Percentiles rank a stretch among this genome's conserved stretches.
Conservation (phyloP, 1,140 invertebrate genomes). For the Lerema accius region DNA sequence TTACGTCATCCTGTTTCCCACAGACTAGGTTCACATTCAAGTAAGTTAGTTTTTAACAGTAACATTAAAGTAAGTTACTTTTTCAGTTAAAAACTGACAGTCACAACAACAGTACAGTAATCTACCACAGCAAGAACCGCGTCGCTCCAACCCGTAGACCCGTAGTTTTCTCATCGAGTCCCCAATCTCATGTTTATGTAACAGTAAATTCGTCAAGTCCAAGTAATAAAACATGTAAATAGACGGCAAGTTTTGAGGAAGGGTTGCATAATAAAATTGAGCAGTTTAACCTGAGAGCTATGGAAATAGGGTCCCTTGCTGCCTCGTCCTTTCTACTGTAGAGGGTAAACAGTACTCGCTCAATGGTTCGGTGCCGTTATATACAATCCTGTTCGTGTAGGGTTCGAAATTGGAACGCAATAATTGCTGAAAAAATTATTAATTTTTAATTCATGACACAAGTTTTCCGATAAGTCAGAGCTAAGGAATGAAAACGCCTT, state of each 20-base stretch:
- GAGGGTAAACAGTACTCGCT: conserved; percentile 1
- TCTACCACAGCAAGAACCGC: not conserved
- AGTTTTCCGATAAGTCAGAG: too few relatives aligned
- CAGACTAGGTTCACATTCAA: too few relatives aligned
- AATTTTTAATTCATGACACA: too few relatives aligned
- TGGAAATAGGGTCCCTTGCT: conserved; percentile 24
- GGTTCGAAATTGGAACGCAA: too few relatives aligned
- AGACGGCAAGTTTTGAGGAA: conserved; percentile 32
- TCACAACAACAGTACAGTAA: not conserved
- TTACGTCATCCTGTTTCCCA: too few relatives aligned
- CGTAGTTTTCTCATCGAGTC: conserved; percentile 3
- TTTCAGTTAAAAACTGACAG: too few relatives aligned
- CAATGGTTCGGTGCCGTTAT: conserved; percentile 9
- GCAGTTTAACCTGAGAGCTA: conserved; percentile 44
- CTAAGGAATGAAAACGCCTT: too few relatives aligned
- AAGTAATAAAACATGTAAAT: conserved; percentile 46
- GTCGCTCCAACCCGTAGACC: not conserved
- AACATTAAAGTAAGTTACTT: too few relatives aligned
- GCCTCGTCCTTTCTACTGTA: conserved; percentile 10
- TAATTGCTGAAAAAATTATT: too few relatives aligned
- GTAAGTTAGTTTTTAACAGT: too few relatives aligned
- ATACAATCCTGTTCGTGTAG: too few relatives aligned
- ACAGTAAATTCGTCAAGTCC: conserved; percentile 33
- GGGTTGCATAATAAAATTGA: conserved; percentile 52
- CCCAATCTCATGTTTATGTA: conserved; percentile 37